phyloP scores from a whole-genome alignment of 23 tunicate species.

The Phallusia fumigata region DNA sequence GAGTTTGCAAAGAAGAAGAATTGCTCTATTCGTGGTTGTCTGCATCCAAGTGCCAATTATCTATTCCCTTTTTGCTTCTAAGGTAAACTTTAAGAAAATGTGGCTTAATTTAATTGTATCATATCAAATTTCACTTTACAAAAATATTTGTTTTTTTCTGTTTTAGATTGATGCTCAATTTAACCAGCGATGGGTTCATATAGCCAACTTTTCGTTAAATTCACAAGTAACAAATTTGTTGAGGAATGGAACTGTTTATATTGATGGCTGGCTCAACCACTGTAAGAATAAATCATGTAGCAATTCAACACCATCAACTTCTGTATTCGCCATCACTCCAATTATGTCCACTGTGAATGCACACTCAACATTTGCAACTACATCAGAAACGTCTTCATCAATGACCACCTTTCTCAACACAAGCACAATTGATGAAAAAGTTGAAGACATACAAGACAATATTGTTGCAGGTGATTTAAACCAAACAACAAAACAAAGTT shows the following conservation, averaged over 20 bases:
- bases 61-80: not conserved
- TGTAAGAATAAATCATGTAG: not conserved
- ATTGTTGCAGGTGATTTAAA: not conserved
- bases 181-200: not conserved
- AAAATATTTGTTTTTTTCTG: not conserved
- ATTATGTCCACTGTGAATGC: not conserved
- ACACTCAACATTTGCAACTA: too few relatives aligned
- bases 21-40: not conserved
- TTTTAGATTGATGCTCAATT: not conserved
- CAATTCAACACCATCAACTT: not conserved
- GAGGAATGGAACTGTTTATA: not conserved
- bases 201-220: not conserved
- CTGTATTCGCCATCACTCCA: not conserved
- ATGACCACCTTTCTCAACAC: not conserved
- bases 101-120: too few relatives aligned
- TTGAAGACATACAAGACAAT: not conserved
- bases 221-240: not conserved
- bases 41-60: not conserved
- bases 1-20: not conserved
- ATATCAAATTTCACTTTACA: too few relatives aligned
- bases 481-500: not conserved
- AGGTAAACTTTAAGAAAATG: too few relatives aligned
- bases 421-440: not conserved
- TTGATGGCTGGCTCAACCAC: not conserved
- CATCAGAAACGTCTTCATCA: not conserved